These are phyloP conservation scores for Drosophila neocordata DNA, from an alignment of 1,140 invertebrate species.

Conservation along the genomic window DNA sequence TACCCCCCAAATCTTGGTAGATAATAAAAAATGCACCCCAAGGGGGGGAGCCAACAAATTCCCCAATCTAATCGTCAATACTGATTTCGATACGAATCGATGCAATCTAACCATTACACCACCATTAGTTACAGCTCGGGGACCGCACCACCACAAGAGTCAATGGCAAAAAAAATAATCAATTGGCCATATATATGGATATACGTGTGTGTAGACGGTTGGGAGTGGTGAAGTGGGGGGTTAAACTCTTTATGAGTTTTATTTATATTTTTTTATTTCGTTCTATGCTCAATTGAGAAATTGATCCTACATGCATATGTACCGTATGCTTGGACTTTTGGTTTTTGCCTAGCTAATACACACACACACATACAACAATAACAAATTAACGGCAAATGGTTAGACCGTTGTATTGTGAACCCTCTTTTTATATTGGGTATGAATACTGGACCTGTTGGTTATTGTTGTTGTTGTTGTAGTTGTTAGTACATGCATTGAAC, in stretches of 20 bases:
- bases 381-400: constrained; percentile 66
- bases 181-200: constrained; percentile 56
- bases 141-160: background rate
- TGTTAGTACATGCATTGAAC: constrained; percentile 33
- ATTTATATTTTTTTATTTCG: constrained; percentile 22
- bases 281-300: constrained; percentile 27
- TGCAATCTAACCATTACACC: background rate
- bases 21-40: constrained; percentile 1
- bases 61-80: background rate
- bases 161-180: constrained; percentile 45
- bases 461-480: too few relatives aligned
- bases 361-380: constrained; percentile 68
- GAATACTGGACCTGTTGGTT: constrained; percentile 40
- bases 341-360: constrained; percentile 21
- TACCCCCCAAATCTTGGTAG: background rate
- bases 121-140: background rate
- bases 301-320: constrained; percentile 56
- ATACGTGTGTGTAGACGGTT: background rate
- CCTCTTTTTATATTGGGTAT: background rate
- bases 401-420: constrained; percentile 3
- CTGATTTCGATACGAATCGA: constrained; percentile 4
- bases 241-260: constrained; percentile 51
- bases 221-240: constrained; percentile 10
- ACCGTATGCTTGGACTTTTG: constrained; percentile 38
- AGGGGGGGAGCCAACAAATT: background rate